phyloP scores from a whole-genome alignment of 2,113 vertebrate genomes.

The Prionailurus bengalensis region DNA sequence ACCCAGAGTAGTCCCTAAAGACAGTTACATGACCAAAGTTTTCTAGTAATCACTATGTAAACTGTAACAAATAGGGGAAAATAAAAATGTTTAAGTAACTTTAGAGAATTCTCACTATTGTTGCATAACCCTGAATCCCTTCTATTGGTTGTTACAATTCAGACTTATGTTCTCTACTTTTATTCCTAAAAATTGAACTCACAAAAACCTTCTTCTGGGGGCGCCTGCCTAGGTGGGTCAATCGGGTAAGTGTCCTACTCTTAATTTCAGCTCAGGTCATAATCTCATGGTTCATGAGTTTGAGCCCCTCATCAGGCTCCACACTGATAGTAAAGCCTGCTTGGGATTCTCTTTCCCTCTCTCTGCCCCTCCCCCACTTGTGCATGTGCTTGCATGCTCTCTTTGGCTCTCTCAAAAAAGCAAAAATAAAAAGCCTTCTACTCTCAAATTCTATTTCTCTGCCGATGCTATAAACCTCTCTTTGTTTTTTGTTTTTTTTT shows the following conservation, averaged over 20 bases:
- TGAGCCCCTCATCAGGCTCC: too few species aligned
- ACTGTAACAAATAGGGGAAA: not conserved
- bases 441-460: not conserved
- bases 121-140: not conserved
- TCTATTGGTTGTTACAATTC: not conserved
- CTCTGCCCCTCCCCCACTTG: too few species aligned
- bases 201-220: not conserved
- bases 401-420: too few species aligned
- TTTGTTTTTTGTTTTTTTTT: not conserved
- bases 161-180: not conserved
- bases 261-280: too few species aligned
- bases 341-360: too few species aligned
- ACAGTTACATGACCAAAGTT: not conserved
- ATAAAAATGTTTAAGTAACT: not conserved
- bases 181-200: constrained; percentile 36
- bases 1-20: not conserved
- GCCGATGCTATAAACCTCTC: not conserved
- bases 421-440: not conserved
- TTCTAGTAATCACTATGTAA: constrained; percentile 11
- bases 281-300: too few species aligned
- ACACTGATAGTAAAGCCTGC: too few species aligned
- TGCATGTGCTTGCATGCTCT: too few species aligned
- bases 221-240: too few species aligned
- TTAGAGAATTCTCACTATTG: not conserved
- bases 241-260: too few species aligned